These are phyloP conservation scores for Cerastoderma edule DNA, from an alignment of 2,888 invertebrate genomes.

Conservation along the genomic window DNA sequence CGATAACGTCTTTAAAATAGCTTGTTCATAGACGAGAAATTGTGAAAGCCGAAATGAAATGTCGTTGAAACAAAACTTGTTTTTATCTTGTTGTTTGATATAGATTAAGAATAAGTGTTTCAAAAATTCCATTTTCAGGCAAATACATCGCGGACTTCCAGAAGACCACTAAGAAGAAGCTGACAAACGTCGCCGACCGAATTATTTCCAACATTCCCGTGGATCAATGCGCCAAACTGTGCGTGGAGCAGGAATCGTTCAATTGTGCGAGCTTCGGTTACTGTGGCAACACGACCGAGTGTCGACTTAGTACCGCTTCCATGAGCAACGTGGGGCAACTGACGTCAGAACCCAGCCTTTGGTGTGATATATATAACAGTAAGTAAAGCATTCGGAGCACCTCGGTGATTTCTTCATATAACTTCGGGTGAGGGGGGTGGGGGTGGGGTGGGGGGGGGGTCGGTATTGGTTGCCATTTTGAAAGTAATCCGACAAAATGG, in stretches of 20 bases:
- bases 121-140: conserved; percentile 49
- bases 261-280: conserved; percentile 74
- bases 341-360: conserved; percentile 58
- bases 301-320: conserved; percentile 67
- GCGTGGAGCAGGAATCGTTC: conserved; percentile 66
- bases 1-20: no score
- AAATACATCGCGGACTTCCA: conserved; percentile 73
- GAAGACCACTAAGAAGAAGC: conserved; percentile 43
- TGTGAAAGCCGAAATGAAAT: no score
- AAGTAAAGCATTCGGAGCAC: conserved; percentile 43
- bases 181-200: conserved; percentile 62
- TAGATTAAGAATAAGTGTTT: background rate
- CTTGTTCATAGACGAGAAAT: no score
- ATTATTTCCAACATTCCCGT: conserved; percentile 63
- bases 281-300: conserved; percentile 72
- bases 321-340: conserved; percentile 68
- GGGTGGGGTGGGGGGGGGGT: background rate
- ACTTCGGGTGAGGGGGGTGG: background rate
- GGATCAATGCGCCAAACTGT: conserved; percentile 73
- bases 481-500: background rate
- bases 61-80: no score
- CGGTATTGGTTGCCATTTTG: background rate
- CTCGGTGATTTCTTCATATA: background rate
- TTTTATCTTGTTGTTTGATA: background rate
- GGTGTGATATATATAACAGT: conserved; percentile 73